Base-by-base conservation (phyloP, 2,113 vertebrate species). In the Nothocercus julius region DNA sequence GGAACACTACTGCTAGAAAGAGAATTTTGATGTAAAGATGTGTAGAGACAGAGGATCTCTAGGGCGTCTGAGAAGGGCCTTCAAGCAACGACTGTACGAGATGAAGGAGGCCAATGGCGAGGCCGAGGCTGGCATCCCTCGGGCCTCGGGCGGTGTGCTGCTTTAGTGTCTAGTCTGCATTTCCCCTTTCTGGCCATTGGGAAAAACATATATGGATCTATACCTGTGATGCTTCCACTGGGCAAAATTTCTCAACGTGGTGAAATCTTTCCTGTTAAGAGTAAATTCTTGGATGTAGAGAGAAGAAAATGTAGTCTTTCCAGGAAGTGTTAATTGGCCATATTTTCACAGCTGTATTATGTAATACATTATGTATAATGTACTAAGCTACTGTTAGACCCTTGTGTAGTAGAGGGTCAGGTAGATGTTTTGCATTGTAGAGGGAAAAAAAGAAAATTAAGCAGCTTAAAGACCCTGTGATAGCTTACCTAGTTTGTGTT, bases 71-170 rank as follows among this genome's bases (percentile, higher is more conserved):
- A 91, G 77, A 89, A 89, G 44, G 63, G 18, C 47, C n/a, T 86
- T 92, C 36, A 87, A 87, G 58, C 76, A 85, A 94, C 88, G 64
- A 88, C 79, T 78, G 25, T 79, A 40, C 63, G 63, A 93, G 77
- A 67, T 86, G 78, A 9, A 21, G 17, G 32, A 69, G 82, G 81
- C 89, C 92, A 88, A 15, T 92, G 92, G 61, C 47, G 84, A 61
- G 81, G 62, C 51, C 47, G 75, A 79, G 66, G 69, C 80, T 84
- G 66, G 83, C 81, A 83, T 94, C 76, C 77, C 83, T 68, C 13
- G 45, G 38, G 47, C 78, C 51, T 82, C 45, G 28, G 47, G 78
- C 51, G 82, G 4, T 77, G 42, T 86, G n/a, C 73, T 75, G 51
- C 64, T 94, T 75, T 81, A 74, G 78, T 89, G 86, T 88, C 54